Evolutionary conservation across 2,113 vertebrate genomes (phyloP).

Genomic region (Ptilonorhynchus violaceus): DNA sequence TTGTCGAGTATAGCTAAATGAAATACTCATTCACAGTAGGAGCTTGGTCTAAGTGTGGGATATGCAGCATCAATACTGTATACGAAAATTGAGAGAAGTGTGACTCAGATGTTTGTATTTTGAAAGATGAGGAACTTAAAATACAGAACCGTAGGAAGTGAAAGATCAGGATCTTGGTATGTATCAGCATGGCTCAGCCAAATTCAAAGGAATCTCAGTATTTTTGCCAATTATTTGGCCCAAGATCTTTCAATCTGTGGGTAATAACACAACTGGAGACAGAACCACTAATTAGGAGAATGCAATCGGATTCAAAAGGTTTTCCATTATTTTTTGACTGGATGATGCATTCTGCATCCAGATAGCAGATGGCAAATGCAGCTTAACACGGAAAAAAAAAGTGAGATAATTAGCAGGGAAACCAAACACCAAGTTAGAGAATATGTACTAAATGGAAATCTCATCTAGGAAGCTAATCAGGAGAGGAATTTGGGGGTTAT

Average conservation of each 20-base stretch:
- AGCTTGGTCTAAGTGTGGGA: neutral
- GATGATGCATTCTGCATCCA: no score
- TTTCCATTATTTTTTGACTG: slow-evolving; percentile 55
- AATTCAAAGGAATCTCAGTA: slow-evolving; percentile 13
- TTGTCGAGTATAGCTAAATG: neutral
- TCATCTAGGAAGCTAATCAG: slow-evolving; percentile 63
- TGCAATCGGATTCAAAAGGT: slow-evolving; percentile 19
- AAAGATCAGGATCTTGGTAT: neutral
- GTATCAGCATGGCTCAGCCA: neutral
- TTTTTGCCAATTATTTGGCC: slow-evolving; percentile 37
- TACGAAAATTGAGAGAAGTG: neutral
- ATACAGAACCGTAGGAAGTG: neutral
- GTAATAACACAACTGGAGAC: slow-evolving; percentile 49
- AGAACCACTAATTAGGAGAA: slow-evolving; percentile 45
- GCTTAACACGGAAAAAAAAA: slow-evolving; percentile 33
- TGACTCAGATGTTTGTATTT: neutral
- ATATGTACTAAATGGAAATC: slow-evolving; percentile 54
- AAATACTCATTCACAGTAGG: neutral
- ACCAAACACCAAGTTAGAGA: slow-evolving; percentile 56
- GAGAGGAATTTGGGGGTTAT: slow-evolving; percentile 48
- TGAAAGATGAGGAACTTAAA: neutral
- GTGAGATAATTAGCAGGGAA: slow-evolving; percentile 57
- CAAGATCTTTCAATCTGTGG: slow-evolving; percentile 22
- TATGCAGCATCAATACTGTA: neutral
- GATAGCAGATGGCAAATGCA: slow-evolving; percentile 66